Evolutionary conservation across 2,888 invertebrate genomes (phyloP).

Genomic region (Protula sp.): DNA sequence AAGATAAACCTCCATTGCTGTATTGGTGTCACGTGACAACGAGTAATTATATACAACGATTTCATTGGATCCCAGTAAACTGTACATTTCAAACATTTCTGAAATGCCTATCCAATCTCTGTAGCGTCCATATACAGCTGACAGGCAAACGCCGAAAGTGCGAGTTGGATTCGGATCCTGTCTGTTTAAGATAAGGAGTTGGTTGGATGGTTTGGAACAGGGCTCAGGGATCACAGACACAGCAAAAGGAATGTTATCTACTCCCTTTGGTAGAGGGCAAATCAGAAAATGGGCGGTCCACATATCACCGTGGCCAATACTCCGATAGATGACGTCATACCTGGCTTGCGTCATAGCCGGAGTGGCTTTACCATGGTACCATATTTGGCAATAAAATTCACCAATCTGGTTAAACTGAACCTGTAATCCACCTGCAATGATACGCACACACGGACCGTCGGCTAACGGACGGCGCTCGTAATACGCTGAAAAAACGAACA

Average conservation of each 20-base stretch:
- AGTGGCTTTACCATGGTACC: conserved; percentile 10
- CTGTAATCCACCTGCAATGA: conserved; percentile 20
- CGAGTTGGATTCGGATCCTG: background rate
- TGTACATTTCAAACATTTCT: conserved; percentile 20
- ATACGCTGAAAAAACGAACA: conserved; percentile 20
- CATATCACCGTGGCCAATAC: conserved; percentile 13
- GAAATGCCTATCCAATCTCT: conserved; percentile 12
- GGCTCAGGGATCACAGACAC: conserved; percentile 9
- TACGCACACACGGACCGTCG: conserved; percentile 16
- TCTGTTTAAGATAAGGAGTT: conserved; percentile 15
- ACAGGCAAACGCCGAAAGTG: conserved; percentile 12
- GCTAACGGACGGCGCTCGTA: conserved; percentile 9
- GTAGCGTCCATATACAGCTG: conserved; percentile 14
- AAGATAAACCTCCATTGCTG: conserved; percentile 7
- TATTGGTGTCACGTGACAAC: background rate
- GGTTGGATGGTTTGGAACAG: conserved; percentile 8
- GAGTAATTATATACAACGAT: conserved; percentile 15
- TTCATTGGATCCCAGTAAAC: conserved; percentile 11
- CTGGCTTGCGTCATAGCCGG: conserved; percentile 8
- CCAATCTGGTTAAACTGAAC: conserved; percentile 13
- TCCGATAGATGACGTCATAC: conserved; percentile 18
- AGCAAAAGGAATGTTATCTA: conserved; percentile 6
- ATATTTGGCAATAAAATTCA: conserved; percentile 17
- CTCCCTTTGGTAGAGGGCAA: conserved; percentile 6
- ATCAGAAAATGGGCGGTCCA: conserved; percentile 18